phyloP scores from a whole-genome alignment of 2,888 invertebrate species.

The Athalia cordata region DNA sequence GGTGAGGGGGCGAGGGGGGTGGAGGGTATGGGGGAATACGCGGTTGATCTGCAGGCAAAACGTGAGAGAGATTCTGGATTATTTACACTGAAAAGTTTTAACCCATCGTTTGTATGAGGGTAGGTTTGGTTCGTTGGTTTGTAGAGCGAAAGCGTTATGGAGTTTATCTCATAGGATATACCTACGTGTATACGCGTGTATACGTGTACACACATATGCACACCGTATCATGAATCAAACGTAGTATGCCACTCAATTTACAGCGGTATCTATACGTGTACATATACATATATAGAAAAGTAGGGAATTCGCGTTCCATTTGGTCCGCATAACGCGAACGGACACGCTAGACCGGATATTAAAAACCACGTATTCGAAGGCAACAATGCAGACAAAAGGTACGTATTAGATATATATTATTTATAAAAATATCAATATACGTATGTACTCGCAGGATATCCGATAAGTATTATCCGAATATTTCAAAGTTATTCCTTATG shows the following conservation, averaged over 20 bases:
- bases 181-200: neutral
- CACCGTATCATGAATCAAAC: neutral
- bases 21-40: too few relatives aligned
- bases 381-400: too few relatives aligned
- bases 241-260: too few relatives aligned
- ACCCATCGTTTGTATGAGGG: neutral
- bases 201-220: neutral
- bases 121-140: neutral
- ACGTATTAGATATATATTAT: too few relatives aligned
- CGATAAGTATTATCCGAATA: too few relatives aligned
- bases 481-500: too few relatives aligned
- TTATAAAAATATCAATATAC: too few relatives aligned
- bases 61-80: slow-evolving; percentile 42
- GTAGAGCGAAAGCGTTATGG: neutral
- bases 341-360: too few relatives aligned
- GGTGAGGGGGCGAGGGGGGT: too few relatives aligned
- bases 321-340: too few relatives aligned
- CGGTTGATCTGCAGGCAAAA: neutral
- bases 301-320: neutral
- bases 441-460: too few relatives aligned
- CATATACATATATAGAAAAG: neutral
- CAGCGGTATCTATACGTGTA: neutral
- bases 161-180: slow-evolving; percentile 9
- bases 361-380: too few relatives aligned
- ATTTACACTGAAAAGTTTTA: slow-evolving; percentile 42